Conservation (phyloP, 2,888 invertebrate genomes). For the Pristionchus entomophagus region DNA sequence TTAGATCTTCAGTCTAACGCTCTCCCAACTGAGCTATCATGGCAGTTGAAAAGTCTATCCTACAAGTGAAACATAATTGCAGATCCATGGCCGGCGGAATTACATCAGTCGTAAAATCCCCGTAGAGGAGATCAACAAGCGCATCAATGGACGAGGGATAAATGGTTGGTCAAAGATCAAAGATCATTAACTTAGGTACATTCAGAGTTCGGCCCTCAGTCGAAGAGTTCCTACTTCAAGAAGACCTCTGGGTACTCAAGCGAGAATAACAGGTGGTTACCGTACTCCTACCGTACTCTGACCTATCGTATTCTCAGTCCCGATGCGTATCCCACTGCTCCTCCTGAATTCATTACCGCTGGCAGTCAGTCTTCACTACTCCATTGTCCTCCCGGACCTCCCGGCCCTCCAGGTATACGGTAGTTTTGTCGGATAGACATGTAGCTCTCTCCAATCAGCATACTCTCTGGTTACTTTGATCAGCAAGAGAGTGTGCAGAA, state of each 20-base stretch:
- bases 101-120: constrained; percentile 28
- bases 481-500: too few species aligned
- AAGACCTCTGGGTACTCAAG: constrained; percentile 4
- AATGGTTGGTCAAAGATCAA: background rate
- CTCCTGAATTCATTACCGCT: background rate
- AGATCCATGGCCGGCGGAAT: background rate
- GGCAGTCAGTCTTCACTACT: background rate
- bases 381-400: constrained; percentile 22
- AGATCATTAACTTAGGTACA: background rate
- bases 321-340: background rate
- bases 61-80: background rate
- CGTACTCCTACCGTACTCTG: background rate
- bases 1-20: constrained; percentile 75
- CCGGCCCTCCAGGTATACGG: constrained; percentile 30
- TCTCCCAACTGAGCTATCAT: constrained; percentile 75
- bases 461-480: too few species aligned
- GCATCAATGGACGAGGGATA: constrained; percentile 19
- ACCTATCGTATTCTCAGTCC: too few species aligned
- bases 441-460: too few species aligned
- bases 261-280: background rate
- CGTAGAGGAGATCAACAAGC: background rate
- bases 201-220: background rate
- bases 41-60: background rate
- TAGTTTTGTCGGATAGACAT: too few species aligned
- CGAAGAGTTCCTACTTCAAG: constrained; percentile 15